Percentiles rank a stretch among this genome's conserved stretches.
Conservation (phyloP, 2,888 invertebrate genomes). For the Lasius fuliginosus region DNA sequence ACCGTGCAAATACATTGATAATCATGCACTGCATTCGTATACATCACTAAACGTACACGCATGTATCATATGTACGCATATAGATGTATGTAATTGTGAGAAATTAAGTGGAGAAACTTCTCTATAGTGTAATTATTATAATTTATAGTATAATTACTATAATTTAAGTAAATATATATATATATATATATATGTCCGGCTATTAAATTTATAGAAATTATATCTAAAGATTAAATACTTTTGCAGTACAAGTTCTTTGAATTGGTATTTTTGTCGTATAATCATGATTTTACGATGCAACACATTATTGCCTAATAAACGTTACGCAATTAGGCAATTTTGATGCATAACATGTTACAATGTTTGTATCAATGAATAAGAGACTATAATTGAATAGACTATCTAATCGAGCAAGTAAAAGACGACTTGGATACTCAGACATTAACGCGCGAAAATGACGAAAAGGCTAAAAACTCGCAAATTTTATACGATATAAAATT, state of each 20-base stretch:
- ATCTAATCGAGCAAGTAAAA: not conserved
- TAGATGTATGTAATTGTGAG: not conserved
- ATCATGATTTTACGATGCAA: not conserved
- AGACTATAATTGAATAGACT: not conserved
- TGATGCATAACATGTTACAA: not conserved
- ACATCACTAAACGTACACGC: not conserved
- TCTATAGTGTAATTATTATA: not conserved
- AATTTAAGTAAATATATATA: not conserved
- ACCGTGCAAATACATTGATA: conserved; percentile 42
- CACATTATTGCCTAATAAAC: conserved; percentile 1
- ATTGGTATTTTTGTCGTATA: not conserved
- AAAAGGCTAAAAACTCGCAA: not conserved
- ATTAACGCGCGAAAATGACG: not conserved
- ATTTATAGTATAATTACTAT: too few relatives aligned
- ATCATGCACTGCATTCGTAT: not conserved
- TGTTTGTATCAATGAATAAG: too few relatives aligned
- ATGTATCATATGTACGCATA: not conserved
- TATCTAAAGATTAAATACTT: not conserved
- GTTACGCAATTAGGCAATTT: not conserved
- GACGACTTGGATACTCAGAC: not conserved
- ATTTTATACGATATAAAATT: not conserved
- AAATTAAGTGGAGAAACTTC: not conserved
- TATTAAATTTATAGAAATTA: not conserved
- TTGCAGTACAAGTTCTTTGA: not conserved
- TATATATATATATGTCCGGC: not conserved